Conservation (phyloP, 2,888 invertebrate genomes). For the Rhaphigaster nebulosa region DNA sequence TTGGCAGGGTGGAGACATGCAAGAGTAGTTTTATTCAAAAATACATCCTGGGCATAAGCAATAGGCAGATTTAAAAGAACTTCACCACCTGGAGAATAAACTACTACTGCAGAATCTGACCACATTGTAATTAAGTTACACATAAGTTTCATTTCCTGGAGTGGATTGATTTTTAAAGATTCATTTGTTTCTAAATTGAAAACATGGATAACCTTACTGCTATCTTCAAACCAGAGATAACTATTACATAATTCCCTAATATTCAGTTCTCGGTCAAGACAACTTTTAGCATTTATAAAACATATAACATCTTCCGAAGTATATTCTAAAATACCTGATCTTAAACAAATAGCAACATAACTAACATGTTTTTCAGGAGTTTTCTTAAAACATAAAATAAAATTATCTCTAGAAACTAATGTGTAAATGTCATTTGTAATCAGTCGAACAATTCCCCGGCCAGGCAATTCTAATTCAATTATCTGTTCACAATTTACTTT, state of each 20-base stretch:
- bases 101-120: conserved; percentile 15
- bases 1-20: conserved; percentile 28
- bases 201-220: conserved; percentile 20
- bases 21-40: conserved; percentile 54
- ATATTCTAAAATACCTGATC: conserved; percentile 46
- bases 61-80: conserved; percentile 30
- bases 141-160: conserved; percentile 44
- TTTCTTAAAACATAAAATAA: conserved; percentile 55
- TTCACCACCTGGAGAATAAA: conserved; percentile 50
- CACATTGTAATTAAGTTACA: conserved; percentile 44
- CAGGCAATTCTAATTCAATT: conserved; percentile 53
- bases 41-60: conserved; percentile 46
- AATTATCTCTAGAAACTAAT: conserved; percentile 57
- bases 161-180: not conserved
- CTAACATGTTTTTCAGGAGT: conserved; percentile 20
- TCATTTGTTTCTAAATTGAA: conserved; percentile 49
- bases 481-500: conserved; percentile 39
- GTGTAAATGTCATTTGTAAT: conserved; percentile 53
- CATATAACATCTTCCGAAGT: conserved; percentile 24
- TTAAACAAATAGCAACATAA: conserved; percentile 45
- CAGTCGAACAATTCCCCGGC: conserved; percentile 49
- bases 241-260: conserved; percentile 10
- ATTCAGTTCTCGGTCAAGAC: conserved; percentile 39
- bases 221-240: conserved; percentile 52
- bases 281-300: conserved; percentile 53